Evolutionary conservation across 2,888 invertebrate species (phyloP), one percentile per base, ranked within the genome.

Genomic region (Catocala fraxini): DNA sequence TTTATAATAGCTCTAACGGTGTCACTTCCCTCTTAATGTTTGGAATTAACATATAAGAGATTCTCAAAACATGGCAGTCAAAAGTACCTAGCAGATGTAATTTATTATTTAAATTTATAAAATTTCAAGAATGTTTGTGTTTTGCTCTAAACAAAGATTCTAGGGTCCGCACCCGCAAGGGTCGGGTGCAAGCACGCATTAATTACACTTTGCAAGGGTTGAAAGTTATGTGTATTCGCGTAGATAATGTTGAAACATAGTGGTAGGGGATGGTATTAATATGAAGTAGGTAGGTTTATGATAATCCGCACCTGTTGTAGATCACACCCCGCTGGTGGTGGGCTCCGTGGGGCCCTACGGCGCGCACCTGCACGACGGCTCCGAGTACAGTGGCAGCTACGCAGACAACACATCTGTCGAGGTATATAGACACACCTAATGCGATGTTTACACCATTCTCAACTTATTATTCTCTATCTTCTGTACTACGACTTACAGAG

Each of bases 271-370:
- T 65, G 42, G 48, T 63, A 67, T 63, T 62, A 68, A 74, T 53
- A 56, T 53, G 46, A 71, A 64, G 51, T 67, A 63, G 48, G 41
- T 58, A 46, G 67, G 63, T 65, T 68, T 65, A 59, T 59, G 54
- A 13, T 63, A 56, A 55, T 56, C 6, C 11, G 39, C 70, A 46
- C 57, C 47, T 60, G 46, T 78, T 71, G 49, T 61, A 75, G 93
- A 90, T 77, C 83, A 86, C 71, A 70, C 77, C 60, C 93, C 97
- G 10, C 84, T 96, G 74, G 95, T 99, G 51, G 98, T 97, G 25
- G 99, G 98, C 0, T 98, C 98, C 0, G 96, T 99, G 65, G 99
- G 99, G 0, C 98, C 99, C 0, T 99, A 98, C 86, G 99, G 99
- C 0, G 99, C 99, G 0, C 97, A 96, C 79, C 94, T 98, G 43